Evolutionary conservation across 1,140 invertebrate genomes (phyloP).

Genomic region (Zaprionus vittiger): DNA sequence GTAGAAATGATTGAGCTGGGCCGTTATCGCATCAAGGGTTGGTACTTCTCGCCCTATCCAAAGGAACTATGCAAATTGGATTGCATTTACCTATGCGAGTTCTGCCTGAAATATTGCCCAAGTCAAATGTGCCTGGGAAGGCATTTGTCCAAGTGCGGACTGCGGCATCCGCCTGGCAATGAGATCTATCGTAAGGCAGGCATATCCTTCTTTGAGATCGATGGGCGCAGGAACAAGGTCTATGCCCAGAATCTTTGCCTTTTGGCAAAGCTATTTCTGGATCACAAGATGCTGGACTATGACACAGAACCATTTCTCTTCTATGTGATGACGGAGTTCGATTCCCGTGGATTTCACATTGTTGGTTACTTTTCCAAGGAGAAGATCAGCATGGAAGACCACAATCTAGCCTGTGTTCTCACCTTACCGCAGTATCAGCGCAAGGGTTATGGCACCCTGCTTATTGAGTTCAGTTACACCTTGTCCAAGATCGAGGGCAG

Average conservation of each 20-base stretch:
- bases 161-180: slow-evolving; percentile 93
- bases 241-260: slow-evolving; percentile 98
- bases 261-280: slow-evolving; percentile 96
- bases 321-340: slow-evolving; percentile 97
- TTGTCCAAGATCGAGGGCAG: slow-evolving; percentile 94
- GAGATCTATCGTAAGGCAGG: slow-evolving; percentile 97
- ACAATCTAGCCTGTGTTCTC: slow-evolving; percentile 98
- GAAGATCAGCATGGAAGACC: slow-evolving; percentile 97
- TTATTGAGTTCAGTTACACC: slow-evolving; percentile 97
- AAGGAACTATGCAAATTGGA: slow-evolving; percentile 97
- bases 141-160: slow-evolving; percentile 91
- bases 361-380: slow-evolving; percentile 99
- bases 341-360: slow-evolving; percentile 96
- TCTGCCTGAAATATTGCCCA: slow-evolving; percentile 98
- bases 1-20: slow-evolving; percentile 98
- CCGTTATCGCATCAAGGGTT: slow-evolving; percentile 97
- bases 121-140: slow-evolving; percentile 94
- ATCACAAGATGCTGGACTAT: slow-evolving; percentile 98
- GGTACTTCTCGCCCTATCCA: slow-evolving; percentile 99
- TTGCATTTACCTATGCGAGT: slow-evolving; percentile 98
- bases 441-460: slow-evolving; percentile 98
- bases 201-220: slow-evolving; percentile 94
- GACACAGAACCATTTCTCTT: slow-evolving; percentile 99
- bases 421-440: slow-evolving; percentile 98
- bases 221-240: slow-evolving; percentile 94